These are phyloP conservation scores for Cremastinae sp. DNA, from an alignment of 2,888 invertebrate species.

Conservation along the genomic window DNA sequence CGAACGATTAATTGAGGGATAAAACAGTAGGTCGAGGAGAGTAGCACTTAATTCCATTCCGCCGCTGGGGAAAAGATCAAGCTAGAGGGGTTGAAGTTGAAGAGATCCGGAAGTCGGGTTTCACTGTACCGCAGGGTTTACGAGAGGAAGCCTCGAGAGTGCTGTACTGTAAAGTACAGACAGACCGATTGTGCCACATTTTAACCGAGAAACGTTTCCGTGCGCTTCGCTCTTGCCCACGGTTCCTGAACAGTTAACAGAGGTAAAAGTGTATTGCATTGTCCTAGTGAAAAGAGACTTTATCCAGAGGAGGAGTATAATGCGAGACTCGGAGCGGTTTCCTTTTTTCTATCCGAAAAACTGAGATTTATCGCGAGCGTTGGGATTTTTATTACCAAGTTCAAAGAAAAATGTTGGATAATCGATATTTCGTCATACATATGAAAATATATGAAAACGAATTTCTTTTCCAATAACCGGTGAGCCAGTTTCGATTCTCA, in stretches of 20 bases:
- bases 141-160: conserved; percentile 37
- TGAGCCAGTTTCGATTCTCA: too few species aligned
- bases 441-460: too few species aligned
- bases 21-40: not conserved
- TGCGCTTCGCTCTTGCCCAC: not conserved
- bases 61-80: conserved; percentile 37
- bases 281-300: conserved; percentile 9
- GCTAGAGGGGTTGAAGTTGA: conserved; percentile 21
- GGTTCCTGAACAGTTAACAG: conserved; percentile 27
- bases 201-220: conserved; percentile 19
- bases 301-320: conserved; percentile 19
- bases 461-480: too few species aligned
- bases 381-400: too few species aligned
- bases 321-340: conserved; percentile 46
- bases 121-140: conserved; percentile 28
- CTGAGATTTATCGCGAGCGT: conserved; percentile 57
- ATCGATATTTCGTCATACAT: too few species aligned
- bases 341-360: conserved; percentile 35
- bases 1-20: not conserved
- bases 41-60: not conserved
- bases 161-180: conserved; percentile 18
- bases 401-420: too few species aligned
- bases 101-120: conserved; percentile 22
- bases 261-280: conserved; percentile 21
- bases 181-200: conserved; percentile 27